Evolutionary conservation across 2,797 vertebrate genomes (phyloP), one percentile per base, ranked within the genome.

Genomic region (Chanos chanos): DNA sequence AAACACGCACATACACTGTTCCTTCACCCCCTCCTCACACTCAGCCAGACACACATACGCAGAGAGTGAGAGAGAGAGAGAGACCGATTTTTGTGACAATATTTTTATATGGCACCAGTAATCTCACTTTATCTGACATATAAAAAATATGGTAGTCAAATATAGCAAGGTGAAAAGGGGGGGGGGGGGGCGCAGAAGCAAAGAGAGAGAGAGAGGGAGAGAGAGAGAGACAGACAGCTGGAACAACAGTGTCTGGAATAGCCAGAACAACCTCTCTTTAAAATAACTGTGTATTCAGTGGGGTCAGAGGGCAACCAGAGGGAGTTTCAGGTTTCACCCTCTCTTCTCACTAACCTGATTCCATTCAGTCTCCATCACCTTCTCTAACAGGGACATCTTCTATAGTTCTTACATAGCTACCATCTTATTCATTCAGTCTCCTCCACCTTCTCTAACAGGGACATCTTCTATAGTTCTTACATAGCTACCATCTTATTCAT

Each of bases 281-380:
- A 50, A 61, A 67, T 27, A 67, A 53, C 58, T 19, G 53, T 56
- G 33, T 53, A 36, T 43, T 41, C 49, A 28, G 57, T 33, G 44
- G 37, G 72, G 66, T 79, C 66, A 73, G 52, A 70, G 77, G 72
- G 75, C 28, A n/a, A n/a, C n/a, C n/a, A 28, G 4, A 15, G 28
- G 71, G 58, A 55, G 74, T 71, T 36, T 82, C 1, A 41, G 5
- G 25, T 52, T 10, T 49, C 43, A 7, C 4, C 28, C 2, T 4
- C 22, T 28, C 12, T 49, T 13, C 10, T 24, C 24, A 51, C 28
- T 37, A 45, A 21, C 28, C 30, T 12, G 43, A 33, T 56, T 60
- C 34, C 43, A 48, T 44, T 7, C 6, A n/a, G 36, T 39, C 53
- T 43, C 39, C 3, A 6, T 19, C 28, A 5, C 4, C 30, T 24